Base-by-base conservation (phyloP, 2,888 invertebrate species). In the Lasius fuliginosus region DNA sequence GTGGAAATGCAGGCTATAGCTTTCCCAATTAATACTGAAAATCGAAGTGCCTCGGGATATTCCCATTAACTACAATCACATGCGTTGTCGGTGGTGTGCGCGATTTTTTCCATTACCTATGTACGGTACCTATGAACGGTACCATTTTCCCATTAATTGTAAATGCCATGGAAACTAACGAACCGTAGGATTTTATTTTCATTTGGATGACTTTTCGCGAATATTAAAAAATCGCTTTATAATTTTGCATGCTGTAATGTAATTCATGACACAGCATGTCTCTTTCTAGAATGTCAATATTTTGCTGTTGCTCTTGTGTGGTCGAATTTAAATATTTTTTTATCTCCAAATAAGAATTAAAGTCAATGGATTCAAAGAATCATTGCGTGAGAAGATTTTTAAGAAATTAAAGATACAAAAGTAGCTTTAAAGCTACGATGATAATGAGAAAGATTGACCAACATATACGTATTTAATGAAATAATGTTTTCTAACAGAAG, bases 11-110 rank as follows among this genome's bases (percentile, higher is more conserved):
- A 42, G 53, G n/a, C 36, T 71, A 79, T 64, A 58, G 84, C 69
- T 86, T 88, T 90, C 82, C 84, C 86, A 90, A 90, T 90, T 88
- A 90, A 88, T 87, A 77, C 84, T 79, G 74, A 60, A 73, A 58
- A 83, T 77, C 83, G 79, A 86, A 85, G 71, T 87, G 74, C 85
- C 82, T 46, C 76, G 85, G 85, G 75, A 84, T 65, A 82, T 56
- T 71, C 83, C 86, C 87, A 90, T 90, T 90, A 90, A 87, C 83
- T 83, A 82, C 82, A 76, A 74, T 85, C 65, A 77, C 84, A 68
- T 69, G 67, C 83, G 36, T 46, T 67, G 53, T 49, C 58, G 56
- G 60, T 53, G 69, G 30, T 60, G 27, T 74, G 42, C 77, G 56
- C 65, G 30, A 71, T 56, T 49, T 12, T 77, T 77, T 82, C 79